Evolutionary conservation across 2,888 invertebrate genomes (phyloP).

Genomic region (Nephrotoma appendiculata): DNA sequence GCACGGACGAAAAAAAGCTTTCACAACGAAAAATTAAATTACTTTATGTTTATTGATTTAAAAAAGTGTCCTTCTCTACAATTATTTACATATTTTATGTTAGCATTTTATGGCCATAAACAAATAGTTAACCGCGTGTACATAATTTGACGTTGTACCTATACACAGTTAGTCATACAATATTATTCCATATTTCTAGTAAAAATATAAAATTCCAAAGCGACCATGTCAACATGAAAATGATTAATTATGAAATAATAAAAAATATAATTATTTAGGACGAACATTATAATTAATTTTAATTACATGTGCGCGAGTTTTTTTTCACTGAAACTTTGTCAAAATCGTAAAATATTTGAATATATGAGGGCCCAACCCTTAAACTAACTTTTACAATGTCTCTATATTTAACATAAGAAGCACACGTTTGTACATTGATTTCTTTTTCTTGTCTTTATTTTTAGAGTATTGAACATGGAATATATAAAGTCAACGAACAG

Average conservation of each 20-base stretch:
- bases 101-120: background rate
- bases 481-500: background rate
- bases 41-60: background rate
- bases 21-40: background rate
- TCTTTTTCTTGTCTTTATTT: background rate
- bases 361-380: background rate
- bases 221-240: background rate
- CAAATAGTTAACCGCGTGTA: background rate
- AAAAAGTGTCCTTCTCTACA: background rate
- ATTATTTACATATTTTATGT: background rate
- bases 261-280: background rate
- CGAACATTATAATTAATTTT: background rate
- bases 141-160: background rate
- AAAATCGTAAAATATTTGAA: background rate
- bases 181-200: background rate
- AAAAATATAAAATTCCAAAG: background rate
- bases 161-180: background rate
- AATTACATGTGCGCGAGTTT: background rate
- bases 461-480: background rate
- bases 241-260: background rate
- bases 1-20: background rate
- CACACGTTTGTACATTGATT: background rate
- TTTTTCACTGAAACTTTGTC: background rate
- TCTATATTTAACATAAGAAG: background rate
- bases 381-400: background rate